phyloP scores from a whole-genome alignment of 2,113 vertebrate species.

The Mastomys coucha region DNA sequence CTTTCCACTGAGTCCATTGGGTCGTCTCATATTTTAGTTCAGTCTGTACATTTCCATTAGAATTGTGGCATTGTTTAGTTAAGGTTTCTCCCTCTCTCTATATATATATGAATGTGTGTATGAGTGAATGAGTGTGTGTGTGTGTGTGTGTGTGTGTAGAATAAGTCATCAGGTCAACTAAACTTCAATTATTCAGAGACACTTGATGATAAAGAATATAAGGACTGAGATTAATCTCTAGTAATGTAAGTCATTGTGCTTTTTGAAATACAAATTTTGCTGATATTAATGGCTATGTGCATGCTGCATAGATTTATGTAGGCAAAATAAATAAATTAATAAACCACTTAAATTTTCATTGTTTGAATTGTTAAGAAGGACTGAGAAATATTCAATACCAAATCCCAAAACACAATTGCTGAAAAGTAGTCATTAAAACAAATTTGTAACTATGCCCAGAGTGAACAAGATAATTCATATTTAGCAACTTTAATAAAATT shows the following conservation, averaged over 20 bases:
- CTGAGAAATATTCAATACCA: neutral
- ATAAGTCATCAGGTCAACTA: constrained; percentile 61
- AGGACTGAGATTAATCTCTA: constrained; percentile 31
- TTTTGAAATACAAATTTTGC: constrained; percentile 49
- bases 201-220: constrained; percentile 45
- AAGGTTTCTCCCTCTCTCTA: neutral
- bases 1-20: neutral
- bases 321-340: neutral
- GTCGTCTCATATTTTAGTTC: constrained; percentile 19
- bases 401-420: neutral
- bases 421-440: constrained; percentile 5
- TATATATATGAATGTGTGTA: neutral
- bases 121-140: neutral
- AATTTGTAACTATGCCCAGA: constrained; percentile 18
- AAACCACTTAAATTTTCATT: neutral
- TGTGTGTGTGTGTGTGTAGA: neutral
- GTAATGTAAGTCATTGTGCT: neutral
- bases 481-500: neutral
- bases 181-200: constrained; percentile 42
- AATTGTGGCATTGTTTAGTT: neutral
- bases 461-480: neutral
- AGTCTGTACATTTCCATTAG: constrained; percentile 15
- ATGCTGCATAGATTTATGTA: neutral
- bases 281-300: neutral
- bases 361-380: neutral